Evolutionary conservation across 2,113 vertebrate species (phyloP), one percentile per base, ranked within the genome.

Genomic region (Petrocephalus microphthalmus): DNA sequence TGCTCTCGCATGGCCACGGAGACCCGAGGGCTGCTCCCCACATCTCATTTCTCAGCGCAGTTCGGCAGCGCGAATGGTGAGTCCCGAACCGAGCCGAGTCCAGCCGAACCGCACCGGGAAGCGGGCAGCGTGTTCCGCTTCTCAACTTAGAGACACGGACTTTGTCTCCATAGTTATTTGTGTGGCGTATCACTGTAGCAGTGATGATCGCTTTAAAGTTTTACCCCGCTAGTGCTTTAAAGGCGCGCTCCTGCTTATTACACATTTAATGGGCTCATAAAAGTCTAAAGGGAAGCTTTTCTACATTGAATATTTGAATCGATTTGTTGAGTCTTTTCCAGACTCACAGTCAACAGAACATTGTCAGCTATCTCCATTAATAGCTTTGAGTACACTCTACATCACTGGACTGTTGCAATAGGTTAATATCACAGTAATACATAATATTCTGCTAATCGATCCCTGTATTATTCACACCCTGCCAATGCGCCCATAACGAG

Each of bases 51-150:
- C 89, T 93, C 92, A 94, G 90, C 89, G 91, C 91, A 93, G 95
- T 95, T 95, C 94, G 92, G 92, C 95, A 93, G 95, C 92, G 94
- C 96, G 94, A 94, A 96, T 96, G 96, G 96, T 97, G 92, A 96
- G 96, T 96, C 94, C 25, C 47, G 25, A 25, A 56, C 85, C 45
- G 25, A 67, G 10, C 60, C 60, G 47, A 25, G 20, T 54, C 15
- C 1, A 42, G 3, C 42, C 42, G 42, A 42, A 42, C 42, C 42
- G 42, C 42, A 42, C 42, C 42, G 42, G 1, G 20, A 67, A 13
- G 22, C 57, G 57, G 42, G 78, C 7, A 47, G 17, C 42, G 37
- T 19, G n/a, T 49, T 49, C 20, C 20, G 7, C 20, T 1, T 7
- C 2, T 22, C 20, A 83, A 45, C 37, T 78, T 42, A 17, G 15